phyloP scores from a whole-genome alignment of 2,797 vertebrate species.

The Monodelphis domestica region DNA sequence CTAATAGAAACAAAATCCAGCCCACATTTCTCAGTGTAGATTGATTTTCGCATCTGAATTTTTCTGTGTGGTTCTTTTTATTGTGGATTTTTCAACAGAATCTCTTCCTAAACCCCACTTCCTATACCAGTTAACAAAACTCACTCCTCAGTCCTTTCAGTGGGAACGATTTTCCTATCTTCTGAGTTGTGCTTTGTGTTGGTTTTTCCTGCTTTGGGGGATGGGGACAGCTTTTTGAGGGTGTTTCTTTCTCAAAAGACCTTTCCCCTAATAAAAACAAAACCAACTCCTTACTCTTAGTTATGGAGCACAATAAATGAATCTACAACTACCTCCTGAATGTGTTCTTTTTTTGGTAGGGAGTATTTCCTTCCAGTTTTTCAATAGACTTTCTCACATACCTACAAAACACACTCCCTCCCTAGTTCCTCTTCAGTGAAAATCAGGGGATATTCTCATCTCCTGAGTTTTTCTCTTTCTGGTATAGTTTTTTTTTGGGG shows the following conservation, averaged over 20 bases:
- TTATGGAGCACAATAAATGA: background rate
- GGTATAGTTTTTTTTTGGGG: background rate
- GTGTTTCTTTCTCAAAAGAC: background rate
- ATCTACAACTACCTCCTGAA: background rate
- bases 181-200: background rate
- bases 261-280: background rate
- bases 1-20: background rate
- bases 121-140: background rate
- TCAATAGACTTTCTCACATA: background rate
- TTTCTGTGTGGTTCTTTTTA: background rate
- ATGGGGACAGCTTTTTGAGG: background rate
- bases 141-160: background rate
- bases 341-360: background rate
- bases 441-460: background rate
- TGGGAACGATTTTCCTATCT: background rate
- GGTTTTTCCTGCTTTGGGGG: background rate
- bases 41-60: background rate
- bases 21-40: background rate
- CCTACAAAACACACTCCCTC: background rate
- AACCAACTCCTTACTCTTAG: background rate
- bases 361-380: background rate
- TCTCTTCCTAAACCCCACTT: background rate
- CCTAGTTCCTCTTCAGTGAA: background rate
- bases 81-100: background rate
- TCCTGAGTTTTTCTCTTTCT: background rate